Evolutionary conservation across 2,113 vertebrate genomes (phyloP).

Genomic region (Himantopus leucocephalus): DNA sequence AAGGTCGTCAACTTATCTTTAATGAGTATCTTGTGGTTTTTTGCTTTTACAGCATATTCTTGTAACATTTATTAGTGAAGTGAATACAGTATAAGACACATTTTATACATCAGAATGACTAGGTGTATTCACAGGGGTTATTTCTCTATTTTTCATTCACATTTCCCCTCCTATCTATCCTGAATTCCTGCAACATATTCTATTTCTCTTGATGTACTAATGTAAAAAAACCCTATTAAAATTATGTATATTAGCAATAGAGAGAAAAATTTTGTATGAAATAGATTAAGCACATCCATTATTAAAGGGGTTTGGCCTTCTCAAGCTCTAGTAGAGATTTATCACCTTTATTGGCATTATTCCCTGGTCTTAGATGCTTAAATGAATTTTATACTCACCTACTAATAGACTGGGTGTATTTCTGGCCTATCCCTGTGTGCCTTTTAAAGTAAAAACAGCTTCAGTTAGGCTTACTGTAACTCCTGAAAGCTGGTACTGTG

Average conservation of each 20-base stretch:
- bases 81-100: not conserved
- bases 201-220: not conserved
- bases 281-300: not conserved
- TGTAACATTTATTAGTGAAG: not conserved
- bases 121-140: not conserved
- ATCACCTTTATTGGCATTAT: not conserved
- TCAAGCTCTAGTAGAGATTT: not conserved
- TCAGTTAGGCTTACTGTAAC: not conserved
- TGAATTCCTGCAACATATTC: not conserved
- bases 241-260: not conserved
- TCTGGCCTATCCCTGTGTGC: not conserved
- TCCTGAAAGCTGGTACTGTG: not conserved
- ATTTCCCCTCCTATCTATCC: not conserved
- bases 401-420: not conserved
- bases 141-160: not conserved
- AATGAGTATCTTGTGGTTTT: not conserved
- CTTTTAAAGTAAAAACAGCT: not conserved
- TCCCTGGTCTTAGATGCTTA: not conserved
- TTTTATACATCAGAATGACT: not conserved
- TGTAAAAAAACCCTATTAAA: not conserved
- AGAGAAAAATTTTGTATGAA: not conserved
- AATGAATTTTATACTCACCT: not conserved
- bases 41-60: not conserved
- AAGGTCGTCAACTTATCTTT: not conserved
- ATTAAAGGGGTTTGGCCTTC: not conserved